These are phyloP conservation scores for Hippocampus mohnikei DNA, from an alignment of 2,113 vertebrate genomes.

Conservation along the genomic window DNA sequence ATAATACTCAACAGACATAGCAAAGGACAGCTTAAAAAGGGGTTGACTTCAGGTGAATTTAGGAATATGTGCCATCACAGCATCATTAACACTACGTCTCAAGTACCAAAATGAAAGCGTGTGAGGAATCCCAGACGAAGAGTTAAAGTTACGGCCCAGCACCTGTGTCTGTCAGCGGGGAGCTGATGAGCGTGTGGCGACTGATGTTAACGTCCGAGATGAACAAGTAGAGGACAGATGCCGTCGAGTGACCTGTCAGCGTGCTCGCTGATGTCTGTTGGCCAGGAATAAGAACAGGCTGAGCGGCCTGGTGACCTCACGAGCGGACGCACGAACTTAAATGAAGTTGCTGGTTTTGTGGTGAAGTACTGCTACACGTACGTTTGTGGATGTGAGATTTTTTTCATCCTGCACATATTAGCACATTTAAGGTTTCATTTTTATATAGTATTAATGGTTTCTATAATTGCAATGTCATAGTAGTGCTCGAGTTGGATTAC, in stretches of 20 bases:
- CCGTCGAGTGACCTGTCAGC: neutral
- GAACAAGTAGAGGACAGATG: neutral
- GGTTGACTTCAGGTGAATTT: neutral
- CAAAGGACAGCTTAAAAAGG: neutral
- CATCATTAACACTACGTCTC: neutral
- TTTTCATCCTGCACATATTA: neutral
- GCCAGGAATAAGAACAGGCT: neutral
- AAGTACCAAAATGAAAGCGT: neutral
- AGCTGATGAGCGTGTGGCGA: constrained; percentile 10
- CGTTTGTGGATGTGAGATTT: neutral
- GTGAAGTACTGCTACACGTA: neutral
- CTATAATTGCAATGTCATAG: neutral
- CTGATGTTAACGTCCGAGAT: constrained; percentile 27
- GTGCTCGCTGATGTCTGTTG: neutral
- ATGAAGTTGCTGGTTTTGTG: neutral
- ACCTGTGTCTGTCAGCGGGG: constrained; percentile 27
- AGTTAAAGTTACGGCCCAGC: constrained; percentile 23
- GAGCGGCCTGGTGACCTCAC: neutral
- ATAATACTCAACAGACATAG: too few relatives aligned
- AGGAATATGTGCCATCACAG: neutral
- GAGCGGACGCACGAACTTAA: neutral
- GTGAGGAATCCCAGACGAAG: neutral
- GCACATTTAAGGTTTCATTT: too few relatives aligned
- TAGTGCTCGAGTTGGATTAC: neutral
- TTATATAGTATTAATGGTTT: neutral